Evolutionary conservation across 2,113 vertebrate species (phyloP).

Genomic region (Blennius ocellaris): DNA sequence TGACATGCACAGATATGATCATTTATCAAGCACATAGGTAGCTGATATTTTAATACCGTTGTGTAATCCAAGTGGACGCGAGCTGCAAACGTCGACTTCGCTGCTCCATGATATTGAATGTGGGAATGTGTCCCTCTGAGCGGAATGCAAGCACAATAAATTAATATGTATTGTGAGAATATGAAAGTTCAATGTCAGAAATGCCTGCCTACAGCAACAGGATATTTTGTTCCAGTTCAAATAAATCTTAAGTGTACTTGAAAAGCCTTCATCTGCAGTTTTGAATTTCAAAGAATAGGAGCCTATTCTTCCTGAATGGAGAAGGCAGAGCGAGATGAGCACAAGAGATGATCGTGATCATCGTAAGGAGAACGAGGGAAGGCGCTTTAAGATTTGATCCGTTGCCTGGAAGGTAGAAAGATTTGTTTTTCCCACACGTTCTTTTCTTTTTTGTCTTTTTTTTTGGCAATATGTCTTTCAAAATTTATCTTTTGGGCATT

Average conservation of each 20-base stretch:
- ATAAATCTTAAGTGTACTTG: constrained; percentile 49
- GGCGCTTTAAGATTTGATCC: constrained; percentile 23
- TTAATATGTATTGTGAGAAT: constrained; percentile 27
- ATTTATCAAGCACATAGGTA: background rate
- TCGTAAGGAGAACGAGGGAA: background rate
- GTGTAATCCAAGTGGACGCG: background rate
- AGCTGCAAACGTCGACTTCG: constrained; percentile 14
- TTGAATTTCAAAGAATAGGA: constrained; percentile 57
- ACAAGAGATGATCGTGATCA: constrained; percentile 13
- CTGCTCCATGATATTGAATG: background rate
- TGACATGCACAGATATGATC: too few species aligned
- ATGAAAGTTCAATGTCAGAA: constrained; percentile 15
- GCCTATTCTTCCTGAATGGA: constrained; percentile 35
- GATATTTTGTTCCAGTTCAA: constrained; percentile 42
- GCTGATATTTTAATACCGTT: too few species aligned
- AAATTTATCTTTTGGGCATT: constrained; percentile 13
- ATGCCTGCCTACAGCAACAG: constrained; percentile 19
- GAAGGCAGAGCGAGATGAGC: constrained; percentile 26
- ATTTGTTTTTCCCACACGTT: background rate
- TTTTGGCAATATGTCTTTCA: background rate
- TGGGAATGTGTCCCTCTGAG: constrained; percentile 15
- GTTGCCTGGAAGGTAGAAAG: background rate
- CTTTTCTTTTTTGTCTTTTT: background rate
- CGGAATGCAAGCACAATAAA: constrained; percentile 4
- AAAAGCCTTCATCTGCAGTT: constrained; percentile 49